Evolutionary conservation across 92 coral and sea anemone genomes (phyloP).

Genomic region (Actinostola sp.): DNA sequence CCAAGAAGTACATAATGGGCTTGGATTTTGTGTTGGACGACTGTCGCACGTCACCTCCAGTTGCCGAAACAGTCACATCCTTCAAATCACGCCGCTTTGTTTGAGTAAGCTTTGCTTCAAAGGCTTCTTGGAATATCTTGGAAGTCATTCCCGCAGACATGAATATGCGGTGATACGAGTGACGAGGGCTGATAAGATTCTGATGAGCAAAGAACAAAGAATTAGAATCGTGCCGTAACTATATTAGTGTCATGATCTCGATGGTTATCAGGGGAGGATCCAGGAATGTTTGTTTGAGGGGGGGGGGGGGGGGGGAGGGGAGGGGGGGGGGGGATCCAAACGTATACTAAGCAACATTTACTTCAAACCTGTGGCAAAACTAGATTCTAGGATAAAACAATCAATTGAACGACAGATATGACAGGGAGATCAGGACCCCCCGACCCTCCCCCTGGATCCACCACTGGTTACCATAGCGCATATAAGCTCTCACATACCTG

Average conservation of each 20-base stretch:
- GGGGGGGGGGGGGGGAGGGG: too few species aligned
- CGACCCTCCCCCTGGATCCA: too few species aligned
- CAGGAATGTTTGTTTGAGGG: too few species aligned
- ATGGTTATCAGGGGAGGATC: too few species aligned
- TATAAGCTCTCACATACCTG: slow-evolving; percentile 60
- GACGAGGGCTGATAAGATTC: slow-evolving; percentile 89
- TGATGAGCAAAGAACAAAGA: slow-evolving; percentile 16
- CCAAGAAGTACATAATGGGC: slow-evolving; percentile 73
- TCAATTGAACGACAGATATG: too few species aligned
- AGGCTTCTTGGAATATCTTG: slow-evolving; percentile 76
- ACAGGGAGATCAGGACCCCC: too few species aligned
- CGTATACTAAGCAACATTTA: too few species aligned
- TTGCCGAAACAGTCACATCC: slow-evolving; percentile 44
- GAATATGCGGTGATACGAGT: slow-evolving; percentile 76
- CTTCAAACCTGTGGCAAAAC: too few species aligned
- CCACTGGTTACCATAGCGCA: too few species aligned
- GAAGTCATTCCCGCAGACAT: slow-evolving; percentile 84
- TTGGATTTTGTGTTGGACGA: slow-evolving; percentile 50
- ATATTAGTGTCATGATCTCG: background rate
- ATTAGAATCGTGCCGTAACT: too few species aligned
- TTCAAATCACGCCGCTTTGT: slow-evolving; percentile 72
- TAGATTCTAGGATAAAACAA: too few species aligned
- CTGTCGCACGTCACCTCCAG: slow-evolving; percentile 21
- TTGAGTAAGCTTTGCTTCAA: slow-evolving; percentile 72
- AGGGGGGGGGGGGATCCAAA: too few species aligned